These are phyloP conservation scores for Notiomystis cincta DNA, from an alignment of 2,113 vertebrate species.

Conservation along the genomic window DNA sequence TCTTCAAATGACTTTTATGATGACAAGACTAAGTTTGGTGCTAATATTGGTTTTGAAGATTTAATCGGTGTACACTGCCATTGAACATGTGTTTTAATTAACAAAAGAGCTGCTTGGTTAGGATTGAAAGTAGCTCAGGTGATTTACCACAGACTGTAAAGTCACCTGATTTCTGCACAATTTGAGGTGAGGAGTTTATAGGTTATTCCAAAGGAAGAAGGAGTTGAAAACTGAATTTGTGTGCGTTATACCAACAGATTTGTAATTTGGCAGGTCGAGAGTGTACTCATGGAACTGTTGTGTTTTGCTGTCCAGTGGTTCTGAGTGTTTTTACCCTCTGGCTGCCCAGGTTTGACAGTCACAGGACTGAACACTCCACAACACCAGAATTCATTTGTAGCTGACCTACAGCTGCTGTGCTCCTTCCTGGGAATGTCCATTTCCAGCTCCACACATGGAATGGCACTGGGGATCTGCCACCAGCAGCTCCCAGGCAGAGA, in stretches of 20 bases:
- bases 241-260: constrained; percentile 41
- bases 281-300: constrained; percentile 29
- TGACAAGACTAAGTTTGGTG: constrained; percentile 40
- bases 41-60: constrained; percentile 45
- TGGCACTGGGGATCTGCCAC: background rate
- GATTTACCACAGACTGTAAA: constrained; percentile 1
- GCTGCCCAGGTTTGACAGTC: background rate
- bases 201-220: constrained; percentile 48
- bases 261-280: constrained; percentile 35
- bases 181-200: constrained; percentile 35
- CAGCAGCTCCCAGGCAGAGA: background rate
- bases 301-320: background rate
- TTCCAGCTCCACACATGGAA: background rate
- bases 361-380: background rate
- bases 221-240: constrained; percentile 26
- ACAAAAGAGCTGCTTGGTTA: background rate
- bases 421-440: background rate
- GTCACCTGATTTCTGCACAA: constrained; percentile 33
- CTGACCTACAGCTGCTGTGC: background rate
- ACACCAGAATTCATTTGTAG: background rate
- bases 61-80: constrained; percentile 3
- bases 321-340: background rate
- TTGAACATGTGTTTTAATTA: constrained; percentile 40
- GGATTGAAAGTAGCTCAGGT: background rate
- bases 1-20: constrained; percentile 63